Base-by-base conservation (phyloP, 2,797 vertebrate genomes). In the Lutjanus argentimaculatus region DNA sequence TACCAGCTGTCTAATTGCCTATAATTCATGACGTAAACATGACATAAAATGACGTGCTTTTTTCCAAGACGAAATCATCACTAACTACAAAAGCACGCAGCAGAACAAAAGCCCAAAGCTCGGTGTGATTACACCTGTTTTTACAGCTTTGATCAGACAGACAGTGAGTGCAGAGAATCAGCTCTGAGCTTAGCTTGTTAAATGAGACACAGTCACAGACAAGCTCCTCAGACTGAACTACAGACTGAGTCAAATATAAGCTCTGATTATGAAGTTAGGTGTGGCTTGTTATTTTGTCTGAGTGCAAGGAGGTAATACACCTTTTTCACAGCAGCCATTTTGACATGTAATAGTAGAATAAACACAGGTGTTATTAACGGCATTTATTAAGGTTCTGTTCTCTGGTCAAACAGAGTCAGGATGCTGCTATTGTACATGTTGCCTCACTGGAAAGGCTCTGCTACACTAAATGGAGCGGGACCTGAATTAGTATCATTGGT, bases 71-170 rank as follows among this genome's bases (percentile, higher is more conserved):
- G 8, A 72, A 76, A 52, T 79, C 56, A 78, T 84, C 40, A 45
- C 15, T 19, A 46, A 66, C 8, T 42, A 59, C 67, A 65, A 78
- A 84, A 17, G 22, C 42, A 62, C 16, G 63, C 42, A 65, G 21
- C 51, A 67, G 16, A 79, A 71, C 61, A 76, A 58, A 36, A 67
- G 51, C 22, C 7, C 67, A 73, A 55, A 74, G 55, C 49, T 75
- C 14, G 7, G 21, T 67, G 63, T 66, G 43, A 74, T 81, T 72
- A 56, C 46, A 67, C 61, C 64, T 71, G 30, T 67, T 88, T 65
- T 65, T 63, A 22, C 30, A 61, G 81, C 55, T 88, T 88, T 86
- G 65, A 78, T 86, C 69, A 59, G 48, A n/a, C 45, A 59, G 76
- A 69, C 51, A 79, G 77, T 7, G 19, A 72, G 49, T 67, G 75